Conservation (phyloP, 1,140 invertebrate species). For the Drosophila rufa region DNA sequence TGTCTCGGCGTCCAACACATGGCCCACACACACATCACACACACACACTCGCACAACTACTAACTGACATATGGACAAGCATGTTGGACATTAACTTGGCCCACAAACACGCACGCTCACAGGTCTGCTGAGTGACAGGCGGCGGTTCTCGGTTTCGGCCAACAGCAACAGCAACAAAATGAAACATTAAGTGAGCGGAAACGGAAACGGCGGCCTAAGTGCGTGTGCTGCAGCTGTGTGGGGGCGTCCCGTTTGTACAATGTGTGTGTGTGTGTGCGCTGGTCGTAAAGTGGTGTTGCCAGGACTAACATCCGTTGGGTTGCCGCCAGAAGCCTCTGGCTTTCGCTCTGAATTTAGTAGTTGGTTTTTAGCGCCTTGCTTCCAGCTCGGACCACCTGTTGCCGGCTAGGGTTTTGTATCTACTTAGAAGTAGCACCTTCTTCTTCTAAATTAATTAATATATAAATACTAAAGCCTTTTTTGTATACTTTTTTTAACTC, state of each 20-base stretch:
- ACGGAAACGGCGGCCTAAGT: conserved; percentile 69
- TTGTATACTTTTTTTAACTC: too few relatives aligned
- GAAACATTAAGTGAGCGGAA: conserved; percentile 79
- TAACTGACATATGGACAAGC: conserved; percentile 79
- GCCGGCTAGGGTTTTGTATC: neutral
- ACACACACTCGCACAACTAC: conserved; percentile 33
- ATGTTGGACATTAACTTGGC: conserved; percentile 74
- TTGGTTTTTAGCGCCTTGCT: conserved; percentile 21
- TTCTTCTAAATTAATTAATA: too few relatives aligned
- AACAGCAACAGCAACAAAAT: conserved; percentile 59
- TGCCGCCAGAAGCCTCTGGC: conserved; percentile 2
- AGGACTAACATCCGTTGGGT: conserved; percentile 19
- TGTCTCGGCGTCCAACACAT: conserved; percentile 76
- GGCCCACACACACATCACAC: conserved; percentile 32
- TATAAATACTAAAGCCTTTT: neutral
- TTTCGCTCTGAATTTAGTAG: conserved; percentile 20
- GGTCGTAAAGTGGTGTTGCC: conserved; percentile 67
- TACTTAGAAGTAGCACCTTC: neutral
- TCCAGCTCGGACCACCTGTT: conserved; percentile 36
- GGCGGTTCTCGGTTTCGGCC: conserved; percentile 37
- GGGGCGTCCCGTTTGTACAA: neutral
- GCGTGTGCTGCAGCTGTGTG: conserved; percentile 25
- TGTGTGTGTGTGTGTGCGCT: conserved; percentile 34
- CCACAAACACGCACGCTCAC: conserved; percentile 37
- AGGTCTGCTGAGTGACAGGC: conserved; percentile 66